A percentile compares a stretch with the other conserved stretches of the same genome.
These are phyloP conservation scores for Caenorhabditis sp. DNA, from an alignment of 2,888 invertebrate species.

Conservation along the genomic window DNA sequence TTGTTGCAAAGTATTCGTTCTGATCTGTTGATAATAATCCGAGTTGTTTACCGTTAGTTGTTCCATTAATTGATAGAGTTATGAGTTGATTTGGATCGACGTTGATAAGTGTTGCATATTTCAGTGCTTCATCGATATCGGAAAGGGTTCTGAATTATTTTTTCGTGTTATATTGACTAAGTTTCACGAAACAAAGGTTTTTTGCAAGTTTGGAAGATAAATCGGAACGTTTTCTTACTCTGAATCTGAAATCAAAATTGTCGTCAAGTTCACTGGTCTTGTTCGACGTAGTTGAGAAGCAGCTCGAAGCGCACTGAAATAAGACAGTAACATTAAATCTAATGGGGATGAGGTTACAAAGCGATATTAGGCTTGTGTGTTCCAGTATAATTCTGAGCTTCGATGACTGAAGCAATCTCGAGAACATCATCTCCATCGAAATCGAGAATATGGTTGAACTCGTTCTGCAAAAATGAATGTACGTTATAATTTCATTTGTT, in stretches of 20 bases:
- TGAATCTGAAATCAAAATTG: conserved; percentile 29
- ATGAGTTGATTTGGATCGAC: conserved; percentile 22
- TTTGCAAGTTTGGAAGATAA: too few relatives aligned
- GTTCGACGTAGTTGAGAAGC: conserved; percentile 12
- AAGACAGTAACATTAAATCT: neutral
- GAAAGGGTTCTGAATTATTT: conserved; percentile 21
- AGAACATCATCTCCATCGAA: conserved; percentile 26
- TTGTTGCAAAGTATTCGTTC: conserved; percentile 16
- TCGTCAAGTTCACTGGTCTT: conserved; percentile 19
- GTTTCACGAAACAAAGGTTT: too few relatives aligned
- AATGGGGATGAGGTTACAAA: conserved; percentile 9
- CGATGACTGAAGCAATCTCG: conserved; percentile 18
- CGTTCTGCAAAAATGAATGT: conserved; percentile 22
- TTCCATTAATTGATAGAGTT: conserved; percentile 22
- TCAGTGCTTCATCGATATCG: conserved; percentile 23
- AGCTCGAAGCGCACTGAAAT: conserved; percentile 23
- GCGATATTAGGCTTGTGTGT: conserved; percentile 22
- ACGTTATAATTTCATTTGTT: neutral
- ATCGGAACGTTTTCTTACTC: too few relatives aligned
- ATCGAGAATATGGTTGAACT: conserved; percentile 35
- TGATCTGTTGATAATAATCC: conserved; percentile 25
- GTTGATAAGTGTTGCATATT: conserved; percentile 16
- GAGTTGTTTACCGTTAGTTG: conserved; percentile 17
- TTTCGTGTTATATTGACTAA: too few relatives aligned
- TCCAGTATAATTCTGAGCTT: conserved; percentile 19